Evolutionary conservation across 2,888 invertebrate genomes (phyloP), one percentile per base, ranked within the genome.

Genomic region (Panopea generosa): DNA sequence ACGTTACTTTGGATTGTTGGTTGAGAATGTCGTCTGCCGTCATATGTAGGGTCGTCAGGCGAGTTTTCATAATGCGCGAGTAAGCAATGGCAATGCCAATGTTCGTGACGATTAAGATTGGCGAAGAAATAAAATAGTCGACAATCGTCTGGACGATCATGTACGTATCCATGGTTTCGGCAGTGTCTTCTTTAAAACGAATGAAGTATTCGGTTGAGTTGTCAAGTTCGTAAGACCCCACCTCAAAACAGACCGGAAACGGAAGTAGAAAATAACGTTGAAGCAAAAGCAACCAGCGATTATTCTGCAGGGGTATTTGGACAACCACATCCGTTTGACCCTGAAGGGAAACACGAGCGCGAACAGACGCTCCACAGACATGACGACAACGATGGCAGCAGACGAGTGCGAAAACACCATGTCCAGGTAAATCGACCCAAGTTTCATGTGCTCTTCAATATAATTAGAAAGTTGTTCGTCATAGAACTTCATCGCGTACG

Each of bases 371-470:
- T 77, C 77, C 1, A 73, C 38, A 4, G 77, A 73, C 77, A 77
- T 77, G 14, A 77, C 62, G 7, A 77, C 33, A n/a, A 77, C 66
- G 7, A 77, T 33, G 7, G 66, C 69, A 11, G 38, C 26, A 2
- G 66, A 50, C 2, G 55, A 60, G 29, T 77, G 73, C 2, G 69
- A 45, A 7, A 77, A 49, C 1, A 77, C 66, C 69, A 77, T 73
- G 38, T 77, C 77, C 0, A 70, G 20, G 22, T 77, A 77, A 3
- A 77, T 69, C 0, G 66, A 29, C 11, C 72, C 68, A 2, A 73
- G 53, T 52, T 77, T 77, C 77, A 77, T 77, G 49, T 73, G 69
- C n/a, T 77, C 77, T 9, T 56, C 69, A 1, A 77, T 4, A 29
- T 65, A 77, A 16, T 52, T 69, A 0, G 77, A 60, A 18, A 69